Evolutionary conservation across 2,888 invertebrate species (phyloP).

Genomic region (Plutella xylostella): DNA sequence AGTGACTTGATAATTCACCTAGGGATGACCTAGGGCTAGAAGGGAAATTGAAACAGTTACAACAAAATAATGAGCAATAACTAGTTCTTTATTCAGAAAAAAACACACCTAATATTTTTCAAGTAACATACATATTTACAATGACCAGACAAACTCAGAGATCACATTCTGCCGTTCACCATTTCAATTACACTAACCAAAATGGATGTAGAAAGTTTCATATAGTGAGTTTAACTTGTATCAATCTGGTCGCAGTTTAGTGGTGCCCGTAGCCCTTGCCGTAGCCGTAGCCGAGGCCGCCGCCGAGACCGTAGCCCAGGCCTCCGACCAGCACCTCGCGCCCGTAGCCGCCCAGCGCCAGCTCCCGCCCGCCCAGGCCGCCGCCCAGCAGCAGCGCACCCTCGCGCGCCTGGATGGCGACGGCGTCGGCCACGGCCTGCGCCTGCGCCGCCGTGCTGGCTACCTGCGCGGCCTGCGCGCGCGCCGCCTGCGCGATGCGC

Average conservation of each 20-base stretch:
- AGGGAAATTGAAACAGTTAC: too few species aligned
- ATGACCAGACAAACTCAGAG: too few species aligned
- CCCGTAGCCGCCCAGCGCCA: constrained; percentile 19
- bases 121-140: too few species aligned
- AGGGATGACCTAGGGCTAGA: too few species aligned
- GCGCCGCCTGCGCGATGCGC: constrained; percentile 49
- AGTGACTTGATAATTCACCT: too few species aligned
- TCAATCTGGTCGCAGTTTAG: constrained; percentile 11
- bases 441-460: constrained; percentile 45
- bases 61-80: too few species aligned
- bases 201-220: constrained; percentile 46
- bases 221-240: constrained; percentile 12
- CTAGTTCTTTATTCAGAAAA: too few species aligned
- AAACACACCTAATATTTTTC: too few species aligned
- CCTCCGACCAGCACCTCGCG: constrained; percentile 12
- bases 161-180: constrained; percentile 45
- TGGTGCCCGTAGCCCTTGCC: constrained; percentile 21
- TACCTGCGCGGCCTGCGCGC: constrained; percentile 43
- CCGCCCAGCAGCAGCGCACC: constrained; percentile 41
- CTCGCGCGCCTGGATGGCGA: constrained; percentile 46
- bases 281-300: constrained; percentile 19
- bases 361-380: constrained; percentile 22
- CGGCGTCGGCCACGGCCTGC: constrained; percentile 45
- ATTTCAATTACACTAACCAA: constrained; percentile 42
- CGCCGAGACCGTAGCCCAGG: constrained; percentile 23